Conservation (phyloP, 2,797 vertebrate genomes). For the Tapirus indicus region DNA sequence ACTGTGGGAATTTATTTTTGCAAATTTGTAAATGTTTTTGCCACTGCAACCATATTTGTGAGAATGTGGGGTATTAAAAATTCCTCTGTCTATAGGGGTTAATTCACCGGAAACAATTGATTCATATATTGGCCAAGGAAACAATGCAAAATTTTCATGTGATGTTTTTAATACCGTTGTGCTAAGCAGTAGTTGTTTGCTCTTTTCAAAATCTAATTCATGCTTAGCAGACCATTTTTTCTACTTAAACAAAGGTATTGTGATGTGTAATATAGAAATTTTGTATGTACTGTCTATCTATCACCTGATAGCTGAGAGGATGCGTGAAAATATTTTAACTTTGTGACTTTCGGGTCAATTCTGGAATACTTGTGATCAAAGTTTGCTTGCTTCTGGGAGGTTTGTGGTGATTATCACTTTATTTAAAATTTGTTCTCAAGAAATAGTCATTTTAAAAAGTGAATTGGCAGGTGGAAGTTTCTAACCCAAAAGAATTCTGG, state of each 20-base stretch:
- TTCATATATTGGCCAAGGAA: constrained; percentile 82
- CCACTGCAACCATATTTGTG: constrained; percentile 80
- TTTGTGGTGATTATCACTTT: constrained; percentile 82
- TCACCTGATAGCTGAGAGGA: not conserved
- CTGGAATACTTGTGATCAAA: constrained; percentile 41
- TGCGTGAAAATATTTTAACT: not conserved
- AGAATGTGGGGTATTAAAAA: constrained; percentile 84
- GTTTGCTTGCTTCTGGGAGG: constrained; percentile 73
- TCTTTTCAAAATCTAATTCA: constrained; percentile 79
- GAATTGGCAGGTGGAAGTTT: constrained; percentile 87
- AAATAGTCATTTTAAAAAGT: constrained; percentile 81
- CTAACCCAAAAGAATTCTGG: constrained; percentile 87
- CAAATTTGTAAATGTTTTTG: constrained; percentile 85
- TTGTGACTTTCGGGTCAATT: not conserved
- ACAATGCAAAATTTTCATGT: constrained; percentile 74
- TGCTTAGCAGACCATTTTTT: constrained; percentile 69
- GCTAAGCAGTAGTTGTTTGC: constrained; percentile 74
- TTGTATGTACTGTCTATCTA: constrained; percentile 70
- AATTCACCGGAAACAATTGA: constrained; percentile 84
- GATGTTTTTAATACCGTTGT: constrained; percentile 71
- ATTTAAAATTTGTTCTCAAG: constrained; percentile 78
- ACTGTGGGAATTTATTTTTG: constrained; percentile 80
- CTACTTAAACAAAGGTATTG: constrained; percentile 65
- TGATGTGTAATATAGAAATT: constrained; percentile 63
- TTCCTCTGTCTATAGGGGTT: constrained; percentile 83